phyloP scores from a whole-genome alignment of 2,113 vertebrate genomes.

The Dasyornis broadbenti region DNA sequence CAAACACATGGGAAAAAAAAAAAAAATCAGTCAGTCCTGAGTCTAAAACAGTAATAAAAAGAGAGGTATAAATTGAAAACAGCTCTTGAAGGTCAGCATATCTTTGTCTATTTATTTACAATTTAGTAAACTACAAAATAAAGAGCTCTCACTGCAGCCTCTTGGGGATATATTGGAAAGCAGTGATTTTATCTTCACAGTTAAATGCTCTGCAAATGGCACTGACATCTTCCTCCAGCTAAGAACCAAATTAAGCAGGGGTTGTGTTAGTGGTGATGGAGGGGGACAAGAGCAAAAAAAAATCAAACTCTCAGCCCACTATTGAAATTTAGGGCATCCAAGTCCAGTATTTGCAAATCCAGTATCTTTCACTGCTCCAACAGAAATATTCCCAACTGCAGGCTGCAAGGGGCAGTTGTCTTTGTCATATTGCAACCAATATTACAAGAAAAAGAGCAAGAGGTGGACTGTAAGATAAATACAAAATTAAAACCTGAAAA shows the following conservation, averaged over 20 bases:
- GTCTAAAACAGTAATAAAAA: neutral
- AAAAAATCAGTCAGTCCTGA: neutral
- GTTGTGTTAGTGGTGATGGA: neutral
- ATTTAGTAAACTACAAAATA: neutral
- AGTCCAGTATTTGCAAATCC: neutral
- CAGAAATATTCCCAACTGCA: neutral
- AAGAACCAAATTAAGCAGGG: neutral
- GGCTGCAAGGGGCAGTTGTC: fast-evolving
- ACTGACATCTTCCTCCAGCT: neutral
- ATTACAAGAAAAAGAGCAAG: neutral
- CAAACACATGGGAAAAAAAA: neutral
- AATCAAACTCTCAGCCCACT: neutral
- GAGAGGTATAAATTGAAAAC: neutral
- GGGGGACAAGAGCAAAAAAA: neutral
- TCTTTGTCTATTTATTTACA: neutral
- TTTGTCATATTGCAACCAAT: neutral
- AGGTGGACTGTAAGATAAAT: neutral
- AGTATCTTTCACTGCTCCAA: neutral
- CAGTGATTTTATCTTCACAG: neutral
- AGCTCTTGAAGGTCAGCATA: neutral
- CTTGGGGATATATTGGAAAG: neutral
- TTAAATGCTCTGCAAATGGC: neutral
- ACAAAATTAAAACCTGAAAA: neutral
- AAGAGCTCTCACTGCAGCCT: neutral
- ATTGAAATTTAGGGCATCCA: neutral